Base-by-base conservation (phyloP, 2,113 vertebrate species). In the Nicator chloris region DNA sequence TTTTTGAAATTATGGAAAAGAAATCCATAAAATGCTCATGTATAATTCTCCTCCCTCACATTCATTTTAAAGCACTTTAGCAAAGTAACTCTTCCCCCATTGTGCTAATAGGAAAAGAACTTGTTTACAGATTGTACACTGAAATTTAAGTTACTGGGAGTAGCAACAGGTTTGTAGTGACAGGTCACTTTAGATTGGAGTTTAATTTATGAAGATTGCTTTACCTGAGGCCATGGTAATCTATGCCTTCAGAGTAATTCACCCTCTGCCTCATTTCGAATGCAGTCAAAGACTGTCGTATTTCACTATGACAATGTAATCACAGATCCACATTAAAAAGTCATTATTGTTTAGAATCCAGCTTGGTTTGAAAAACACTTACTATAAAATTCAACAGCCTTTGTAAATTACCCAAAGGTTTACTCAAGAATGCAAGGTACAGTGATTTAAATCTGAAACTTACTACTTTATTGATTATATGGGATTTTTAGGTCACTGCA, bases 311-410 rank as follows among this genome's bases (percentile, higher is more conserved):
- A 99, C 99, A 99, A 98, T 99, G 99, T 99, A 99, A 99, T 99
- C 99, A 99, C 99, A 99, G 99, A 98, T 98, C 98, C 99, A 98
- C 99, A 99, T 99, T 99, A 99, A 99, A 99, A 99, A 99, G 99
- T 99, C 99, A 99, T 99, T 99, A 99, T 99, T 99, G 99, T 99
- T 99, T 99, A 99, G 99, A 99, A 99, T 99, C 98, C 94, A 97
- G 98, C 98, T 98, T 98, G 98, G 98, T 98, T 98, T 98, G 98
- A 98, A 99, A 99, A 99, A 99, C 99, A 99, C 98, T 98, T 98
- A 98, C 98, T 98, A 98, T 98, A 99, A 99, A 99, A 98, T 98
- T 98, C 98, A 98, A 98, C 98, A 98, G 98, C 98, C 98, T 98
- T 98, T 98, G 98, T 98, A 98, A 98, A 99, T 99, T 99, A 98